phyloP scores from a whole-genome alignment of 2,113 vertebrate genomes.

The Cyrtonyx montezumae region DNA sequence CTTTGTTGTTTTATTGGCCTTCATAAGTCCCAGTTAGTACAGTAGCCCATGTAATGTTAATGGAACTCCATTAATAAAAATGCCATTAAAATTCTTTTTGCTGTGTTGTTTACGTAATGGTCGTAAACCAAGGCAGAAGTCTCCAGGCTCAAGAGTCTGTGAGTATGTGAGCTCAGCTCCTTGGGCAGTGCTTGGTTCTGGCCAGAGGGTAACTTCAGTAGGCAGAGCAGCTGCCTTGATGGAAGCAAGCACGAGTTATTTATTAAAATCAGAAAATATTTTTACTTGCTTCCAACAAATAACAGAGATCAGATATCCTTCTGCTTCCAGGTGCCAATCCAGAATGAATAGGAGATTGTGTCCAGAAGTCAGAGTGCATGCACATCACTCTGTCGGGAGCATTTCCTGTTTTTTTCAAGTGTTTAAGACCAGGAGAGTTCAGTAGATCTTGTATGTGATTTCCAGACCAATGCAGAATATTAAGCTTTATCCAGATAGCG shows the following conservation, averaged over 20 bases:
- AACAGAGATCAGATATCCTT: background rate
- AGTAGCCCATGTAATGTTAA: constrained; percentile 72
- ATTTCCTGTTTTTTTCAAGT: background rate
- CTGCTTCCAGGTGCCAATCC: background rate
- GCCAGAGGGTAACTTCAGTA: background rate
- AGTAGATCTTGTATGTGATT: background rate
- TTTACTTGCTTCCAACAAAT: background rate
- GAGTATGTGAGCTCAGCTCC: background rate
- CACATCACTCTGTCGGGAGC: background rate
- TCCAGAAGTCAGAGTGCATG: background rate
- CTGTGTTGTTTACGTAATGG: constrained; percentile 72
- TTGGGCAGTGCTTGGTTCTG: constrained; percentile 21
- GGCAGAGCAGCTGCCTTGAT: background rate
- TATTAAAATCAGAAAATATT: constrained; percentile 34
- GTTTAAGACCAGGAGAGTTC: background rate
- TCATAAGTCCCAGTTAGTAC: constrained; percentile 65
- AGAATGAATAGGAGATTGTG: background rate
- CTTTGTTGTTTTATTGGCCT: constrained; percentile 70
- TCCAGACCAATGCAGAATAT: background rate
- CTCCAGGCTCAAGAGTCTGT: background rate
- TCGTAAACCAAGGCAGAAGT: constrained; percentile 48
- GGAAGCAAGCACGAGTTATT: background rate
- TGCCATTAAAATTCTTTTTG: constrained; percentile 82
- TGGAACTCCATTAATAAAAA: constrained; percentile 77
- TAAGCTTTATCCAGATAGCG: background rate